Percentiles rank a stretch among this genome's conserved stretches.
phyloP scores from a whole-genome alignment of 2,113 vertebrate species.

The Pollimyrus isidori region DNA sequence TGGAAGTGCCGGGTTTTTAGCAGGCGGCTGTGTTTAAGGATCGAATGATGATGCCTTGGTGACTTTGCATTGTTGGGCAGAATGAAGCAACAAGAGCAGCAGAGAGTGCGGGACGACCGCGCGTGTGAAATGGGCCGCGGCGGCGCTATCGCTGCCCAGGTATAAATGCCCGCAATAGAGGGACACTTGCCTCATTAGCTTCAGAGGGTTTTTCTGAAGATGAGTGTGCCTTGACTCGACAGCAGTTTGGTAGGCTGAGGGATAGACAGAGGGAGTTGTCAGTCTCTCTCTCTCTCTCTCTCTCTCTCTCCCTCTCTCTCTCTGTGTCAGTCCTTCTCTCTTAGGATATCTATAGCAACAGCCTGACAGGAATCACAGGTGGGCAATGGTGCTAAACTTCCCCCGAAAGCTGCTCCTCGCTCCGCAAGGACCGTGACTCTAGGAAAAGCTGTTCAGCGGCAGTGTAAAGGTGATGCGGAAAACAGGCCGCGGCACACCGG shows the following conservation, averaged over 20 bases:
- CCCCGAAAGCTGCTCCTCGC: background rate
- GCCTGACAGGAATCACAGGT: conserved; percentile 55
- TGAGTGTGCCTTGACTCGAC: conserved; percentile 46
- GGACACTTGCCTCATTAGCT: conserved; percentile 59
- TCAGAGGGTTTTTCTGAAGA: conserved; percentile 34
- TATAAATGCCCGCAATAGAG: conserved; percentile 33
- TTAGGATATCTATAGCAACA: conserved; percentile 62
- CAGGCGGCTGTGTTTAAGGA: background rate
- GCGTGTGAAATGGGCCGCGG: conserved; percentile 32
- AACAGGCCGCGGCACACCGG: background rate
- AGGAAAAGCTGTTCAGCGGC: background rate
- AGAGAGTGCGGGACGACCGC: conserved; percentile 28
- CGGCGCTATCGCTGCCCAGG: background rate
- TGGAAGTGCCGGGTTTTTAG: background rate
- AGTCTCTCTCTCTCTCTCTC: conserved; percentile 45
- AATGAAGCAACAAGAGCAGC: conserved; percentile 29
- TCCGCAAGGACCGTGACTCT: background rate
- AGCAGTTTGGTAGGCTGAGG: conserved; percentile 42
- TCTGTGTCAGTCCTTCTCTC: conserved; percentile 28
- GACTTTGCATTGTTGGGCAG: conserved; percentile 30
- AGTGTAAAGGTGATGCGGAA: background rate
- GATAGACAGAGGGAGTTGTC: conserved; percentile 40
- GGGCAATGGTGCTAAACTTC: conserved; percentile 53
- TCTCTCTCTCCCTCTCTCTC: background rate
- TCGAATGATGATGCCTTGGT: background rate